Percentiles rank a stretch among this genome's conserved stretches.
phyloP scores from a whole-genome alignment of 2,888 invertebrate species.

The Philhelius pedissequus region DNA sequence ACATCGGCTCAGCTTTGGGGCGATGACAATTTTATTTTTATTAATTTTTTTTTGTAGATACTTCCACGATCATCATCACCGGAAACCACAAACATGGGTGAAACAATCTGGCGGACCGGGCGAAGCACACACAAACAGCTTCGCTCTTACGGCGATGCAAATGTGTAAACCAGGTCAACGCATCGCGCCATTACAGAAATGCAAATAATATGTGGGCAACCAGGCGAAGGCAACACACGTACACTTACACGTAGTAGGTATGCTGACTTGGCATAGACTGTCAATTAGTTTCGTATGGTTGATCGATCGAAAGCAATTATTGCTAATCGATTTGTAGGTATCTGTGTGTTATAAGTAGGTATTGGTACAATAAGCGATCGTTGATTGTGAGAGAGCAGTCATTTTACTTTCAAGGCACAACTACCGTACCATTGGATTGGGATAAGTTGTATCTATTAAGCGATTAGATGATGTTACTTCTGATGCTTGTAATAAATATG shows the following conservation, averaged over 20 bases:
- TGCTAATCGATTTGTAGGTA: slow-evolving; percentile 40
- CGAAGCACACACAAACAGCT: not conserved
- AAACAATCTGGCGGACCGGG: not conserved
- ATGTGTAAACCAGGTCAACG: slow-evolving; percentile 48
- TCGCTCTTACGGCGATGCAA: not conserved
- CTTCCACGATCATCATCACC: slow-evolving; percentile 38
- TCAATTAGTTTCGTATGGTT: slow-evolving; percentile 51
- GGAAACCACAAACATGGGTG: slow-evolving; percentile 49
- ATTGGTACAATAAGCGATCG: not conserved
- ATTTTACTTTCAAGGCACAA: slow-evolving; percentile 50
- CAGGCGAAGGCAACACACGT: slow-evolving; percentile 27
- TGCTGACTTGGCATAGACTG: slow-evolving; percentile 25
- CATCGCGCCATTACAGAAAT: slow-evolving; percentile 27
- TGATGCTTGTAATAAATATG: slow-evolving; percentile 18
- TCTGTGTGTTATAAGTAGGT: not conserved
- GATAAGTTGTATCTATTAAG: slow-evolving; percentile 47
- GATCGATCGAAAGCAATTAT: slow-evolving; percentile 49
- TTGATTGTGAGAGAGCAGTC: not conserved
- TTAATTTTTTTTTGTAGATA: slow-evolving; percentile 10
- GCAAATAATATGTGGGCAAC: slow-evolving; percentile 30
- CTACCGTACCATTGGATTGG: not conserved
- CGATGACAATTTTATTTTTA: slow-evolving; percentile 49
- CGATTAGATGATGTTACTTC: slow-evolving; percentile 24
- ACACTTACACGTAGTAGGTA: no score
- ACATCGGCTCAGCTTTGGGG: not conserved